These are phyloP conservation scores for cat (Felis catus) DNA, from an alignment of 2,113 vertebrate genomes.

Conservation along the genomic window DNA sequence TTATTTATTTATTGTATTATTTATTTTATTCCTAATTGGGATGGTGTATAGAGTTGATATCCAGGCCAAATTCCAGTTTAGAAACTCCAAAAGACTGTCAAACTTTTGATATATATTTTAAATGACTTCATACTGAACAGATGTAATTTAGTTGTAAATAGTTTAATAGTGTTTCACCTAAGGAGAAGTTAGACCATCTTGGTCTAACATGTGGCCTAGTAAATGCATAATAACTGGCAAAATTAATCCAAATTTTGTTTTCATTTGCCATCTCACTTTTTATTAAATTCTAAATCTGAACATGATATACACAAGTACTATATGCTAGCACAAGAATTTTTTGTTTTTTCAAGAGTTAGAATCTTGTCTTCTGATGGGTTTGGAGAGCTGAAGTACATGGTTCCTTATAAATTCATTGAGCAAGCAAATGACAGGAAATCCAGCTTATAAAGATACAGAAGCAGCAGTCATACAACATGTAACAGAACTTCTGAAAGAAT, in stretches of 20 bases:
- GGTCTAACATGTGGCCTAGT: neutral
- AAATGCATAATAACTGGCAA: neutral
- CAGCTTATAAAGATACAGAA: neutral
- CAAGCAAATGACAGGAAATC: neutral
- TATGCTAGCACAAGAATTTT: neutral
- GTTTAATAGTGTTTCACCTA: neutral
- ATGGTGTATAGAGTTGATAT: neutral
- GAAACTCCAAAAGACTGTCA: neutral
- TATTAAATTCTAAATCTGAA: constrained; percentile 4
- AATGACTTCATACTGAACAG: neutral
- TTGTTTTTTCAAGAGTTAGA: neutral
- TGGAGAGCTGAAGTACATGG: neutral
- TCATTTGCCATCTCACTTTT: neutral
- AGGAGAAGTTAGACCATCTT: neutral
- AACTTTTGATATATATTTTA: neutral
- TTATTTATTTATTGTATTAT: neutral
- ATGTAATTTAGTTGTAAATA: neutral
- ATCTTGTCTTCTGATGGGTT: neutral
- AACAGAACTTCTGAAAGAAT: neutral
- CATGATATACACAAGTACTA: neutral
- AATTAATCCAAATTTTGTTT: neutral
- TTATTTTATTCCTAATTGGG: neutral
- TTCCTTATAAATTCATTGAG: neutral
- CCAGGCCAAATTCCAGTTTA: neutral
- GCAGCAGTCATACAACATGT: neutral